These are phyloP conservation scores for Caradrina kadenii DNA, from an alignment of 2,888 invertebrate species.

Conservation along the genomic window DNA sequence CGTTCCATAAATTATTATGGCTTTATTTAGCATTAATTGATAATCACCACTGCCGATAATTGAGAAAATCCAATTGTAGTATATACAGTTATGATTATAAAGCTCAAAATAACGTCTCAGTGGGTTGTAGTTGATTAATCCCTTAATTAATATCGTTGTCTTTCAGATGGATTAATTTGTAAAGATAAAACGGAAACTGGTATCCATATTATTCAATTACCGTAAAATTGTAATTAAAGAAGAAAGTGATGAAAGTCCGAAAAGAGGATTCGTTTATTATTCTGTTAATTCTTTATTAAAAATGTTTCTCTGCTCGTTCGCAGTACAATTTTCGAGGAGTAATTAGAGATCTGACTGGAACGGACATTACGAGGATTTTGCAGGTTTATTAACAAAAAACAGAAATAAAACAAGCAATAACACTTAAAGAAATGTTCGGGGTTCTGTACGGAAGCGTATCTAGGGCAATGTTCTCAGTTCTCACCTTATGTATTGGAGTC, in stretches of 20 bases:
- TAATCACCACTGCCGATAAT: background rate
- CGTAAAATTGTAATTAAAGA: slow-evolving; percentile 43
- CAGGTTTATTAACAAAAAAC: slow-evolving; percentile 6
- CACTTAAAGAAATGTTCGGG: slow-evolving; percentile 1
- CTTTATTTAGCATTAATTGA: no score
- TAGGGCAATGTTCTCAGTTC: slow-evolving; percentile 82
- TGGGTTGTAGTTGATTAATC: slow-evolving; percentile 6
- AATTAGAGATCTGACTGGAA: slow-evolving; percentile 38
- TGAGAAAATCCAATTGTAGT: background rate
- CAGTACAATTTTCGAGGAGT: slow-evolving; percentile 21
- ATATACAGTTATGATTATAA: background rate
- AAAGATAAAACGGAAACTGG: slow-evolving; percentile 14
- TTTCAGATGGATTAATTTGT: slow-evolving; percentile 35
- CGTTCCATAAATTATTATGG: no score
- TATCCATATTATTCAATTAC: slow-evolving; percentile 38
- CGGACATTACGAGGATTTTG: slow-evolving; percentile 13
- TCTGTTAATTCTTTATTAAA: slow-evolving; percentile 48
- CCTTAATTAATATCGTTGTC: slow-evolving; percentile 10
- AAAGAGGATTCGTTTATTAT: slow-evolving; percentile 46
- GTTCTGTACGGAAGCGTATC: slow-evolving; percentile 26
- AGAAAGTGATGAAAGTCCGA: slow-evolving; percentile 33
- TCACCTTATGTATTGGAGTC: slow-evolving; percentile 98
- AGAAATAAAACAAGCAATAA: slow-evolving; percentile 23
- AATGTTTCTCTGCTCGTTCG: slow-evolving; percentile 18
- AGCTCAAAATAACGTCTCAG: background rate